phyloP scores from a whole-genome alignment of 2,113 vertebrate species.

The Psilopsiagon aurifrons region DNA sequence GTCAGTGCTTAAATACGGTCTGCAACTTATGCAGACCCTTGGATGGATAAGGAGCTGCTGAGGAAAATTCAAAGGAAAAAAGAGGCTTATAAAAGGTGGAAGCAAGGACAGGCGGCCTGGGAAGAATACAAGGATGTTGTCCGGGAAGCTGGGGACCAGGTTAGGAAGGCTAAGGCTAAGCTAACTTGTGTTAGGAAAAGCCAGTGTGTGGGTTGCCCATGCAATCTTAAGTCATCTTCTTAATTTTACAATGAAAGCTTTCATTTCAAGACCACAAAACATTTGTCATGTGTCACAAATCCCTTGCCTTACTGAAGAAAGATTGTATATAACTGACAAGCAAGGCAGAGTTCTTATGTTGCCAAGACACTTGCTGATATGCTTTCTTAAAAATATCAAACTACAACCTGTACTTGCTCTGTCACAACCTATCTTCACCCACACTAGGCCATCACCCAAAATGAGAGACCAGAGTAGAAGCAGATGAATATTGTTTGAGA shows the following conservation, averaged over 20 bases:
- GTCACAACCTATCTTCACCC: not conserved
- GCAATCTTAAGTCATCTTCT: not conserved
- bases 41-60: too few species aligned
- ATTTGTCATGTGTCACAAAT: not conserved
- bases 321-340: not conserved
- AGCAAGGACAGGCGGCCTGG: too few species aligned
- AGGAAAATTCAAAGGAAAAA: too few species aligned
- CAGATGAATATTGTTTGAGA: not conserved
- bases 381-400: not conserved
- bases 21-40: not conserved
- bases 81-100: too few species aligned
- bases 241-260: conserved; percentile 9
- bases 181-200: not conserved
- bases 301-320: not conserved
- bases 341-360: not conserved
- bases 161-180: too few species aligned
- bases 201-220: not conserved
- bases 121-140: too few species aligned
- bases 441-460: not conserved
- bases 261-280: not conserved
- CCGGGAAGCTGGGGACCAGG: too few species aligned
- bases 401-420: not conserved
- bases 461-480: not conserved
- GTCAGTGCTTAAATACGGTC: not conserved
- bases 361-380: not conserved